Base-by-base conservation (phyloP, 2,113 vertebrate genomes). In the Hemicordylus capensis region DNA sequence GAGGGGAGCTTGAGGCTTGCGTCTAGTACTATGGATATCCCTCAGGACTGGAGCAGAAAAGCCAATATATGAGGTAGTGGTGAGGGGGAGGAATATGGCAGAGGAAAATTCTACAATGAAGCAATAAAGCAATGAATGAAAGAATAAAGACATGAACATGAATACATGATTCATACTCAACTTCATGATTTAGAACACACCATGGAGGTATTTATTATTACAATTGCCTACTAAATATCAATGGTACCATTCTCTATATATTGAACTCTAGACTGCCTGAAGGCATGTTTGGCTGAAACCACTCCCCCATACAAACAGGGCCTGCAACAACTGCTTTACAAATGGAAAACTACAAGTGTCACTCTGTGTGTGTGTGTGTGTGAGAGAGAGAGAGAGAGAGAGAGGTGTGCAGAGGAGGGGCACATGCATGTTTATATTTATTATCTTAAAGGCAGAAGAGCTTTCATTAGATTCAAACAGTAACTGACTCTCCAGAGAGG, bases 401-500 rank as follows among this genome's bases (percentile, higher is more conserved):
- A 44, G 58, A 28, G 34, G 63, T 69, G 46, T 78, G 59, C 80
- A 82, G n/a, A n/a, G n/a, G n/a, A n/a, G n/a, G n/a, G n/a, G n/a
- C n/a, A n/a, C n/a, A n/a, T 17, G 59, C 77, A 64, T 24, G 2
- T 84, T 76, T 54, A 69, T 75, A 84, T 80, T 76, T 82, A 72
- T 85, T 91, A 44, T 87, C 81, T 87, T 39, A 79, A 85, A 95
- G 93, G 93, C 89, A 10, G 89, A 93, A 85, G 86, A 86, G 78
- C 88, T 87, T 91, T 90, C 89, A 90, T 95, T 92, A 91, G 93
- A 93, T 92, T 94, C 93, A 94, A 93, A 93, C 88, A 93, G 92
- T 90, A 91, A 82, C 81, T 20, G 86, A 79, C 93, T 93, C 89
- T 81, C 91, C 90, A 87, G 95, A 91, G 94, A 94, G 91, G 88